Conservation (phyloP, 2,888 invertebrate species). For the Augiades crinisus region DNA sequence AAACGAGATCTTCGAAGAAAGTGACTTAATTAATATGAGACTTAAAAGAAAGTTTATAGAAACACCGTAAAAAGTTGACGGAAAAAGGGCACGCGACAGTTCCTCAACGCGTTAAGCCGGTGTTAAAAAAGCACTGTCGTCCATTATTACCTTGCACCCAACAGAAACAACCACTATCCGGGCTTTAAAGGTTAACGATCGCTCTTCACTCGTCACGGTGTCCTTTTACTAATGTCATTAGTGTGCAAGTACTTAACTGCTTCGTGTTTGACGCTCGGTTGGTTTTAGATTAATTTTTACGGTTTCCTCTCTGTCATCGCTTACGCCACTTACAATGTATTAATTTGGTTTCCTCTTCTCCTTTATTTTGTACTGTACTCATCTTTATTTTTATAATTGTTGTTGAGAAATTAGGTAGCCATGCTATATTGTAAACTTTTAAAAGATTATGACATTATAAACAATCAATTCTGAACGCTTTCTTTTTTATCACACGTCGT, state of each 20-base stretch:
- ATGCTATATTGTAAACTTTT: too few relatives aligned
- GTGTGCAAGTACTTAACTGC: conserved; percentile 40
- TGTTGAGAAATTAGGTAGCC: too few relatives aligned
- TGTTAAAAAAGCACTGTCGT: conserved; percentile 17
- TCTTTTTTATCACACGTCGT: too few relatives aligned
- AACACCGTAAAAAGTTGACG: conserved; percentile 10
- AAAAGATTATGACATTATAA: neutral
- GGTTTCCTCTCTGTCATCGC: conserved; percentile 2
- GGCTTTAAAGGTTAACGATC: conserved; percentile 49
- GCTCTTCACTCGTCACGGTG: conserved; percentile 56
- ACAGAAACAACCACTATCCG: conserved; percentile 17
- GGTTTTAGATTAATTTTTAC: conserved; percentile 2
- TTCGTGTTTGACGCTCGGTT: conserved; percentile 8
- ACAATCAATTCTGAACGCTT: too few relatives aligned
- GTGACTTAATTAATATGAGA: too few relatives aligned
- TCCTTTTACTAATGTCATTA: conserved; percentile 53
- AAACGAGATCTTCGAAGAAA: too few relatives aligned
- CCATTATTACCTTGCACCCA: conserved; percentile 12
- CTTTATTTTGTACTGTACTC: neutral
- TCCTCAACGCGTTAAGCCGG: conserved; percentile 4
- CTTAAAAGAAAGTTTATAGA: conserved; percentile 8
- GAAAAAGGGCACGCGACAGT: neutral
- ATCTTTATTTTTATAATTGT: neutral
- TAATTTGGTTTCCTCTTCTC: neutral
- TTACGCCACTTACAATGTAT: neutral